Evolutionary conservation across 2,888 invertebrate species (phyloP), one percentile per base, ranked within the genome.

Genomic region (Leucophora obtusa): DNA sequence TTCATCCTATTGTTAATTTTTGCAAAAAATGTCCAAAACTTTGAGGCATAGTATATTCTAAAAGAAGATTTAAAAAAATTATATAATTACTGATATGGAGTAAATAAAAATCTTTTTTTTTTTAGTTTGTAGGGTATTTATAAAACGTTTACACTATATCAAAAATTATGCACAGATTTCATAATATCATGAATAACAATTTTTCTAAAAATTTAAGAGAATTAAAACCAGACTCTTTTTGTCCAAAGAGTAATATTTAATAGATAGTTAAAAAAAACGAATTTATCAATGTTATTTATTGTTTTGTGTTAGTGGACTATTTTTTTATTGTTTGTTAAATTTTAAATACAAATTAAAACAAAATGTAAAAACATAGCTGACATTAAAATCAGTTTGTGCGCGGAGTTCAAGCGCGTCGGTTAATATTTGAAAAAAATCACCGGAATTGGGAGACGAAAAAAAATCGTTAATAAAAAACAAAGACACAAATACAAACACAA

Each of bases 311-410:
- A 53, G 51, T 63, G 56, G 71, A 53, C 28, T 63, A 35, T 38
- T 35, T 54, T 76, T 62, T 28, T 56, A 38, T 59, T 53, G 54
- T 76, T 59, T 53, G 54, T 76, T 71, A 54, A 65, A 21, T 59
- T 33, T 76, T 58, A 59, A 33, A 28, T 38, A 78, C 24, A 78
- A 81, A 79, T 66, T 81, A 82, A 85, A 79, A 86, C 82, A 85
- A 86, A 87, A 86, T 86, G 83, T 70, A 47, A 71, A 79, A 65
- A 79, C 73, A 21, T 58, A 54, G 47, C 70, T 50, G 82, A 62
- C 70, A 28, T 35, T 63, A 79, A 72, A 70, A 83, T 87, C 87
- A 88, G 88, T 88, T 86, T 69, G 75, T 83, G 83, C 66, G 85
- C 84, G 84, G 76, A 83, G 84, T 84, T 84, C 82, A 83, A 74